Base-by-base conservation (phyloP, 37 sponge, comb jelly and placozoan genomes). In the Chondrosia reniformis region DNA sequence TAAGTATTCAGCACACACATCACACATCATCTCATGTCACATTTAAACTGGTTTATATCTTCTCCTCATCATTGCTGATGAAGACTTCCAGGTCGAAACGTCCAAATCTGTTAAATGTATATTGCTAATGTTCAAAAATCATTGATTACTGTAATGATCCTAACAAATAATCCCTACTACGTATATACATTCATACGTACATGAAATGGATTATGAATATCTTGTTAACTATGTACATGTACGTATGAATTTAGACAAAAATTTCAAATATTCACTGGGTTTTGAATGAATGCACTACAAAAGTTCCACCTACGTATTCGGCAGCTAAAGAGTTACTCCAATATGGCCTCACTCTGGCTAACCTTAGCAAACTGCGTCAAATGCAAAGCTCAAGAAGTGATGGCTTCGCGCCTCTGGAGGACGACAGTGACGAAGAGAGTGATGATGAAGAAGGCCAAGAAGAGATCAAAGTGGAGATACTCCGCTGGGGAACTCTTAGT, bases 261-360 rank as follows among this genome's bases (percentile, higher is more conserved):
- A 64, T 85, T 74, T 19, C 84, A 84, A 41, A 78, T 83, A 30
- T 91, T 89, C 88, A 88, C 89, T 63, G 85, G 81, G 73, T 90
- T 7, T 25, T 69, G 72, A 63, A 49, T 37, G 63, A 84, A 86
- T 37, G 93, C 90, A 34, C 87, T 79, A n/a, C 94, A 91, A 24
- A 65, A 63, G 44, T 89, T 74, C 28, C 94, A 77, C 33, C 89
- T 76, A 27, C 89, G 94, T 63, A 93, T 30, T 24, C 78, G 0
- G 71, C 91, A 4, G 56, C 79, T 22, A 87, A 32, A 36, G 83
- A 86, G 56, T 80, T 94, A 30, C 80, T 94, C 31, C 43, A 49
- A 24, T 94, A 87, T 33, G 91, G 94, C 21, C 79, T 90, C 0
- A 15, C 46, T 0, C 77, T 71, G 45, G 86, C 94, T 19, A 43